These are phyloP conservation scores for Amazonetta brasiliensis DNA, from an alignment of 2,797 vertebrate species.

Conservation along the genomic window DNA sequence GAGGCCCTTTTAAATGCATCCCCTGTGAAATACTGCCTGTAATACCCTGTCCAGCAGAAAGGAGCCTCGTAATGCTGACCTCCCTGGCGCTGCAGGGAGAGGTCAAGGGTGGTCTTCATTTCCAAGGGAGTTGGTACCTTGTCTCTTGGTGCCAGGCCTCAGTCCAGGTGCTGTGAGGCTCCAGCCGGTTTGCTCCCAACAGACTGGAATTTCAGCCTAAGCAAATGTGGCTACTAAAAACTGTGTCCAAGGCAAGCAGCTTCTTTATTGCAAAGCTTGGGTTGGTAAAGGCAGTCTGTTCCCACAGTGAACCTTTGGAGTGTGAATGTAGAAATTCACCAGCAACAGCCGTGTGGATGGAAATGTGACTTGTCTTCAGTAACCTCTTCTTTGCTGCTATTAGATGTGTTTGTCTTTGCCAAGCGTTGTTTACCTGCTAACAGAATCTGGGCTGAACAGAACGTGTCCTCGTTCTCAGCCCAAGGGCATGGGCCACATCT, in stretches of 20 bases:
- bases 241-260: not conserved
- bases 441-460: not conserved
- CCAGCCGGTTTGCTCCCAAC: not conserved
- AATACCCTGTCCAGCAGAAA: not conserved
- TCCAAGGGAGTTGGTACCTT: not conserved
- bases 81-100: not conserved
- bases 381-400: conserved; percentile 36
- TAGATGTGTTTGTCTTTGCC: not conserved
- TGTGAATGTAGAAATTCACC: conserved; percentile 58
- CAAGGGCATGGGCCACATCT: conserved; percentile 8
- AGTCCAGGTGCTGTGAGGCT: not conserved
- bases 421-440: not conserved
- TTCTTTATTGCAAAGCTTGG: not conserved
- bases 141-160: not conserved
- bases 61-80: not conserved
- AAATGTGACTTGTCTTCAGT: not conserved
- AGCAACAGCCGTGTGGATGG: conserved; percentile 22
- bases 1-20: not conserved
- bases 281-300: not conserved
- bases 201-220: not conserved
- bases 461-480: not conserved
- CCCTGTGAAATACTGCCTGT: not conserved
- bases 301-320: not conserved
- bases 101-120: not conserved
- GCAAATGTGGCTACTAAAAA: not conserved